A percentile compares a stretch with the other conserved stretches of the same genome.
phyloP scores from a whole-genome alignment of 2,113 vertebrate species.

The Grallaria varia region DNA sequence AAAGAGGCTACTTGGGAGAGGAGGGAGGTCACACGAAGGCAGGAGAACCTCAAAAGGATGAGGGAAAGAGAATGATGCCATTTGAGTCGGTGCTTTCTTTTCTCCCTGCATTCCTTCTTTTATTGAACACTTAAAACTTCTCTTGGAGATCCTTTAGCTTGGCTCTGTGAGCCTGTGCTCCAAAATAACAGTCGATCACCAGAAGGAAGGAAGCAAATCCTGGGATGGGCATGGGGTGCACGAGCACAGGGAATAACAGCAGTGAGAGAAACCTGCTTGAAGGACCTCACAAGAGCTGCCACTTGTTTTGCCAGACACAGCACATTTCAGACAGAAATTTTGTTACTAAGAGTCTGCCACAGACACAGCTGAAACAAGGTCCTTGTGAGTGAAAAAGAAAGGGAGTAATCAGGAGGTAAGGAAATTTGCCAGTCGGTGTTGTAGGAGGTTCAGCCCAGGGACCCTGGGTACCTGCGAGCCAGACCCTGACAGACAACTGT shows the following conservation, averaged over 20 bases:
- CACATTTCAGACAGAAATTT: background rate
- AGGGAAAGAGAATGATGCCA: conserved; percentile 17
- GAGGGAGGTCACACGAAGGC: background rate
- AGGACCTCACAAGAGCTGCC: background rate
- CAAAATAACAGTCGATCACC: background rate
- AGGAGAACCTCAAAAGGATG: background rate
- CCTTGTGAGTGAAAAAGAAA: conserved; percentile 9
- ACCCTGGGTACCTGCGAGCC: background rate
- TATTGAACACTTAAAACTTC: conserved; percentile 48
- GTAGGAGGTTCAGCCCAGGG: background rate
- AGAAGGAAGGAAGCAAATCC: background rate
- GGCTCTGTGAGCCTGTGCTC: background rate
- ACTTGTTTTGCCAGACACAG: conserved; percentile 2
- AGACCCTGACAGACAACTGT: background rate
- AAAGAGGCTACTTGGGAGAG: background rate
- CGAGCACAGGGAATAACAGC: background rate
- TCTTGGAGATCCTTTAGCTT: conserved; percentile 21
- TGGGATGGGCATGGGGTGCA: background rate
- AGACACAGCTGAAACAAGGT: background rate
- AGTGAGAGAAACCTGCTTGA: background rate
- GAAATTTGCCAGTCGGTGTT: background rate
- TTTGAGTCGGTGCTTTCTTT: background rate
- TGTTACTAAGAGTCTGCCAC: background rate
- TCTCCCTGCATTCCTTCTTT: conserved; percentile 43
- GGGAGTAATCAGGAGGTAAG: background rate